Percentiles rank a stretch among this genome's conserved stretches.
phyloP scores from a whole-genome alignment of 2,888 invertebrate genomes.

The Melanchra persicariae region DNA sequence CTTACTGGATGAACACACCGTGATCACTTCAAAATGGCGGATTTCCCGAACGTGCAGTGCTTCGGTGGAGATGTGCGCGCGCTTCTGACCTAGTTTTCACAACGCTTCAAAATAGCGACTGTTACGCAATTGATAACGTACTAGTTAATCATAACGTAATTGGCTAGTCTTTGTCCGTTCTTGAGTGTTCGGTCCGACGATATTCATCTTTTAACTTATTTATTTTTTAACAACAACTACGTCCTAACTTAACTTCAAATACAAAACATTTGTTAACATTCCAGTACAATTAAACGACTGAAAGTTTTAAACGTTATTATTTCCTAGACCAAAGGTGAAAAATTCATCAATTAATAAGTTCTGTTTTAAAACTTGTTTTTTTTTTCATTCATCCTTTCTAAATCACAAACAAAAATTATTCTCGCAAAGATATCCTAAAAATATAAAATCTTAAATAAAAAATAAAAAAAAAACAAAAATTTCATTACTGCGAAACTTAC shows the following conservation, averaged over 20 bases:
- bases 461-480: background rate
- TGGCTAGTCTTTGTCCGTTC: background rate
- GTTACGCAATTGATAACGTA: too few species aligned
- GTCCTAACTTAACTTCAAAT: background rate
- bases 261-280: background rate
- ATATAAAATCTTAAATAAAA: background rate
- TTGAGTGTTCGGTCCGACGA: background rate
- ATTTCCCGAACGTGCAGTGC: background rate
- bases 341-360: background rate
- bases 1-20: background rate
- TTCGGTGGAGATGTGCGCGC: slow-evolving; percentile 3
- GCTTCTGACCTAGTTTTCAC: background rate
- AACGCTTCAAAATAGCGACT: background rate
- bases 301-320: background rate
- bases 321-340: background rate
- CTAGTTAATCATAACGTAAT: background rate
- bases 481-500: slow-evolving; percentile 31
- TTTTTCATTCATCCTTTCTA: background rate
- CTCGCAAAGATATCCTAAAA: background rate
- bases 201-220: background rate
- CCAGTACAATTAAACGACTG: background rate
- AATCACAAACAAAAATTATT: background rate
- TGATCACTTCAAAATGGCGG: slow-evolving; percentile 17
- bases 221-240: background rate
- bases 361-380: background rate